Evolutionary conservation across 2,888 invertebrate species (phyloP).

Genomic region (Smittia aterrima): DNA sequence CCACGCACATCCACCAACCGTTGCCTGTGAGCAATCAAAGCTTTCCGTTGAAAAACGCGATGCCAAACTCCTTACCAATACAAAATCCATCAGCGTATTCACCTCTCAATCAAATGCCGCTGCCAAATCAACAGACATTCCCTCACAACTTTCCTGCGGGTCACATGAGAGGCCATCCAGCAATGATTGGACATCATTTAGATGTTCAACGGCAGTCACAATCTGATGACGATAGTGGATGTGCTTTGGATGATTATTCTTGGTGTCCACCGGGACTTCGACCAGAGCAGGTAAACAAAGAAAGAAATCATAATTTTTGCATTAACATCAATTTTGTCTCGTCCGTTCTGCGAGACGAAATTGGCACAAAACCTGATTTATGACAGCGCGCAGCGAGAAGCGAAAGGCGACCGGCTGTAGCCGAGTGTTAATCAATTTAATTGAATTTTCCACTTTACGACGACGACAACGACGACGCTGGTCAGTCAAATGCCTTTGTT

Average conservation of each 20-base stretch:
- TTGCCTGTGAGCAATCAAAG: neutral
- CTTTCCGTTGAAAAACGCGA: neutral
- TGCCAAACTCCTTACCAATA: constrained; percentile 16
- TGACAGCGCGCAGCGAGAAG: neutral
- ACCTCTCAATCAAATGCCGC: constrained; percentile 56
- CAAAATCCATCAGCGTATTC: constrained; percentile 45
- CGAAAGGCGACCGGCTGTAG: neutral
- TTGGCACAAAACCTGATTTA: constrained; percentile 20
- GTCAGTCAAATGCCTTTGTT: neutral
- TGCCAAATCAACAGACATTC: constrained; percentile 56
- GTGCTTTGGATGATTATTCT: constrained; percentile 95
- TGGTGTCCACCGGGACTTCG: constrained; percentile 96
- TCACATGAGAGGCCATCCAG: constrained; percentile 2
- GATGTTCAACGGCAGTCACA: constrained; percentile 84
- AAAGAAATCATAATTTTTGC: constrained; percentile 23
- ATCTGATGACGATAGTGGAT: constrained; percentile 96
- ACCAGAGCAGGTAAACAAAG: constrained; percentile 83
- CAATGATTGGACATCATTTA: constrained; percentile 46
- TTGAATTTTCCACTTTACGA: constrained; percentile 38
- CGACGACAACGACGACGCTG: neutral
- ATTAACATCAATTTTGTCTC: constrained; percentile 34
- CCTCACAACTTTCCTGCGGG: constrained; percentile 29
- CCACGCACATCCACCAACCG: constrained; percentile 17
- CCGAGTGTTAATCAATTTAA: constrained; percentile 42
- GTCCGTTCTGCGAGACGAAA: neutral